These are phyloP conservation scores for Lithophane socia DNA, from an alignment of 2,888 invertebrate genomes.

Conservation along the genomic window DNA sequence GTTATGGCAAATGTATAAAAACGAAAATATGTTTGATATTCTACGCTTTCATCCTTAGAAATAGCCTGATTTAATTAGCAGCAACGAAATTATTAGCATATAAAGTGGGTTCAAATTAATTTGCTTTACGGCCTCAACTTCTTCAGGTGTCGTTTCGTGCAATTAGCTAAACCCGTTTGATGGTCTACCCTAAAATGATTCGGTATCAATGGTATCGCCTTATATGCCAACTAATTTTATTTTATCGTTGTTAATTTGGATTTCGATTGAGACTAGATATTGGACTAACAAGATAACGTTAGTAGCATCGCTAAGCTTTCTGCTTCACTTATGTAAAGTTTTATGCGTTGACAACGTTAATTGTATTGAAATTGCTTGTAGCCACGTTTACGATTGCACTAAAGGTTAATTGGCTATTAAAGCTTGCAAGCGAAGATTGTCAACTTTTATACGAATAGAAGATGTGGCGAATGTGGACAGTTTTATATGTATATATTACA, in stretches of 20 bases:
- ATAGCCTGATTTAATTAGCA: slow-evolving; percentile 70
- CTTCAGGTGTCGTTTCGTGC: slow-evolving; percentile 68
- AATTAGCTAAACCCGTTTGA: slow-evolving; percentile 66
- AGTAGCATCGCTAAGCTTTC: slow-evolving; percentile 31
- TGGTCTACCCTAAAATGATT: slow-evolving; percentile 47
- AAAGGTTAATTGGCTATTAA: slow-evolving; percentile 57
- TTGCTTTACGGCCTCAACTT: slow-evolving; percentile 70
- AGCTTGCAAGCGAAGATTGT: slow-evolving; percentile 35
- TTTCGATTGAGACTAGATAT: slow-evolving; percentile 37
- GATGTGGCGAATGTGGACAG: slow-evolving; percentile 12
- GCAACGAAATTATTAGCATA: slow-evolving; percentile 74
- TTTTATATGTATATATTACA: background rate
- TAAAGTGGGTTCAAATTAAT: slow-evolving; percentile 75
- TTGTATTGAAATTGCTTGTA: slow-evolving; percentile 45
- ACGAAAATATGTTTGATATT: slow-evolving; percentile 30
- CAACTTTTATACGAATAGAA: slow-evolving; percentile 31
- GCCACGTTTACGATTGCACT: slow-evolving; percentile 52
- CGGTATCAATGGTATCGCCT: slow-evolving; percentile 42
- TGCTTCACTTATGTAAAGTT: slow-evolving; percentile 35
- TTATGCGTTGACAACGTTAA: slow-evolving; percentile 29
- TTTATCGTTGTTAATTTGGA: slow-evolving; percentile 53
- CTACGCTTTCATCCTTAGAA: slow-evolving; percentile 35
- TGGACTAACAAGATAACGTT: slow-evolving; percentile 31
- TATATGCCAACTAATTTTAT: slow-evolving; percentile 47
- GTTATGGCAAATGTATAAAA: slow-evolving; percentile 45